Percentiles rank a stretch among this genome's conserved stretches.
These are phyloP conservation scores for Lepisosteus oculatus DNA, from an alignment of 2,113 vertebrate species.

Conservation along the genomic window DNA sequence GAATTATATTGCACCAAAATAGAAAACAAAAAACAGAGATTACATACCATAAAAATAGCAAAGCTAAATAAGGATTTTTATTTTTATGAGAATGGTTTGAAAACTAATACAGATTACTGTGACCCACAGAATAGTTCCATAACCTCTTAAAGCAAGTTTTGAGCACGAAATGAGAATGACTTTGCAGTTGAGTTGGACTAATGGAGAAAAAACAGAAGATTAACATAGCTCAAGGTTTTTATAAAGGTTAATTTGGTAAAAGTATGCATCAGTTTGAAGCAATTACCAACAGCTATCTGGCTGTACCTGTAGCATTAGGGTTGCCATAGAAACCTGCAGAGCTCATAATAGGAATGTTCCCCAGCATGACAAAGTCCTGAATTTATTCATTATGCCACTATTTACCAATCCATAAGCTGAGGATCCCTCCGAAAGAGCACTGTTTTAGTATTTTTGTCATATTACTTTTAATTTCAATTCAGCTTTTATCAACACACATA, in stretches of 20 bases:
- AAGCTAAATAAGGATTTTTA: no score
- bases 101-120: no score
- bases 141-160: slow-evolving; percentile 23
- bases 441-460: slow-evolving; percentile 4
- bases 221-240: slow-evolving; percentile 63
- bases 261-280: slow-evolving; percentile 69
- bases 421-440: slow-evolving; percentile 16
- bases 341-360: slow-evolving; percentile 48
- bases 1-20: no score
- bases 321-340: slow-evolving; percentile 62
- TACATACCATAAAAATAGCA: no score
- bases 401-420: slow-evolving; percentile 35
- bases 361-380: slow-evolving; percentile 57
- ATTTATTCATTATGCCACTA: slow-evolving; percentile 53
- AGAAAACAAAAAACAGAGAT: no score
- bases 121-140: no score
- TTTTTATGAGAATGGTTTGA: no score
- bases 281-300: slow-evolving; percentile 58
- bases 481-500: neutral
- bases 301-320: slow-evolving; percentile 57
- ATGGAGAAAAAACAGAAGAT: slow-evolving; percentile 63
- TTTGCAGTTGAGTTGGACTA: slow-evolving; percentile 43
- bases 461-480: slow-evolving; percentile 8
- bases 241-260: slow-evolving; percentile 75
- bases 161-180: slow-evolving; percentile 53